These are phyloP conservation scores for Acanthosepion lycidas DNA, from an alignment of 2,888 invertebrate species.

Conservation along the genomic window DNA sequence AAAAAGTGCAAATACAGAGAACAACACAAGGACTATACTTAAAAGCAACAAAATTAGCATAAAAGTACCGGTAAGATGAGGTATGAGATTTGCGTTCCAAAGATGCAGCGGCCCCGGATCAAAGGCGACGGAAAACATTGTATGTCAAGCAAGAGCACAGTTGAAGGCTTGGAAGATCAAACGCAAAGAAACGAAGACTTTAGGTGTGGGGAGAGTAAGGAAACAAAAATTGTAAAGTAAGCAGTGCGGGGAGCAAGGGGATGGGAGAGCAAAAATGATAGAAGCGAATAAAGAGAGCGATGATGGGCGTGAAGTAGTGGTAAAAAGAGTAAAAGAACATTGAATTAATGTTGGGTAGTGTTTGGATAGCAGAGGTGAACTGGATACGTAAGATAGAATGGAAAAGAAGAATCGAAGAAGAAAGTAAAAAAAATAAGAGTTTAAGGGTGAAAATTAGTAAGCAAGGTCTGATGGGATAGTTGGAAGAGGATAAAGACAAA, in stretches of 20 bases:
- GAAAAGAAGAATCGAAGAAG: neutral
- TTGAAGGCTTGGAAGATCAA: conserved; percentile 25
- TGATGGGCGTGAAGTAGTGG: neutral
- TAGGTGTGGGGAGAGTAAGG: neutral
- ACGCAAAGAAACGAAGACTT: neutral
- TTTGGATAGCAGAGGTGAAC: neutral
- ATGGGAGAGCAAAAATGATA: neutral
- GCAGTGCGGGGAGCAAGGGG: neutral
- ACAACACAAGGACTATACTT: conserved; percentile 24
- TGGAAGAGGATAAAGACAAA: neutral
- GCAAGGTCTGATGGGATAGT: neutral
- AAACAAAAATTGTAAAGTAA: neutral
- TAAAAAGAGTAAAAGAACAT: neutral
- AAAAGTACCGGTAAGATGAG: neutral
- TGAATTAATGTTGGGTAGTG: neutral
- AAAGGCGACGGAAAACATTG: conserved; percentile 21
- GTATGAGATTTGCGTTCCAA: neutral
- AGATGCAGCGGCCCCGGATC: conserved; percentile 21
- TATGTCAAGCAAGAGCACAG: conserved; percentile 1
- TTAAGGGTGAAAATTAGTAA: neutral
- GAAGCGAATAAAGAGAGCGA: neutral
- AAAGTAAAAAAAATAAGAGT: neutral
- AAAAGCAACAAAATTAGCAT: conserved; percentile 33
- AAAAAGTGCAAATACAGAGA: neutral
- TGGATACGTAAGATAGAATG: neutral